A percentile compares a stretch with the other conserved stretches of the same genome.
Conservation (phyloP, 2,888 invertebrate genomes). For the Polylopha cassiicola region DNA sequence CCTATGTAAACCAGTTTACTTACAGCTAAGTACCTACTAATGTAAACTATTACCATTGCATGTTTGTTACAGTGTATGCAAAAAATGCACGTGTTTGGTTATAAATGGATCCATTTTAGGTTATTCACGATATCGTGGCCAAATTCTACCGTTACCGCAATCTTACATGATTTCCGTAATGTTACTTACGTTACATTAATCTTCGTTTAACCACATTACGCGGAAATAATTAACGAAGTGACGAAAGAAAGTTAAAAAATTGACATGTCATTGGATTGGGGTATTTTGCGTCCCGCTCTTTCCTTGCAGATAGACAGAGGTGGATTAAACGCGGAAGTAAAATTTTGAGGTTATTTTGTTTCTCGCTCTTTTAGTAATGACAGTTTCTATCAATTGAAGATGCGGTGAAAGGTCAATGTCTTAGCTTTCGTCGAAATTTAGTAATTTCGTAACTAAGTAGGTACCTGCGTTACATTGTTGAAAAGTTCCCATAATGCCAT, state of each 20-base stretch:
- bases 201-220: slow-evolving; percentile 10
- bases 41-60: no score
- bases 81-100: no score
- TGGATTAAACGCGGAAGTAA: no score
- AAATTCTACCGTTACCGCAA: slow-evolving; percentile 13
- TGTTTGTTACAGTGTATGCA: no score
- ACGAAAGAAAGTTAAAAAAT: slow-evolving; percentile 15
- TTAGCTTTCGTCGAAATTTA: slow-evolving; percentile 32
- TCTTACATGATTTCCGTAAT: slow-evolving; percentile 15
- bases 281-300: not conserved
- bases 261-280: slow-evolving; percentile 9
- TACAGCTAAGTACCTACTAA: no score
- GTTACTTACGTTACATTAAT: slow-evolving; percentile 12
- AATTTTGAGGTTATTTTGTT: no score
- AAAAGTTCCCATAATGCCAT: slow-evolving; percentile 30
- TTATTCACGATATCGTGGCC: slow-evolving; percentile 8
- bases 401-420: slow-evolving; percentile 34
- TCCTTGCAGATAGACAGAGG: no score
- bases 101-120: no score
- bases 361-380: no score
- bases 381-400: no score
- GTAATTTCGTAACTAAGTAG: slow-evolving; percentile 28
- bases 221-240: slow-evolving; percentile 9
- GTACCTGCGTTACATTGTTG: slow-evolving; percentile 14
- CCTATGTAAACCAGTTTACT: no score